phyloP scores from a whole-genome alignment of 2,888 invertebrate species.

The Hydroisotoma schaefferi region DNA sequence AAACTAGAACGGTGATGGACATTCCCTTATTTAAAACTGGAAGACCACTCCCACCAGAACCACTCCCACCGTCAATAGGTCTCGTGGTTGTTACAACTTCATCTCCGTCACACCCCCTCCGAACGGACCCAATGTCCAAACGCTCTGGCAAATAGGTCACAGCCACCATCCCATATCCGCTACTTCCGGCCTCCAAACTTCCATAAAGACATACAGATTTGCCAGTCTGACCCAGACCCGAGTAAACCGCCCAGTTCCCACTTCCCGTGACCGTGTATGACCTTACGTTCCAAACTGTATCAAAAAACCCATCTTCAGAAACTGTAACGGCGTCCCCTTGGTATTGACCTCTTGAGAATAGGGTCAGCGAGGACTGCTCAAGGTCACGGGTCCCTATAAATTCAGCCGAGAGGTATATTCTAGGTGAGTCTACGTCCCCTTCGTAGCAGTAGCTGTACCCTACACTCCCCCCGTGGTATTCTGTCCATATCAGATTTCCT shows the following conservation, averaged over 20 bases:
- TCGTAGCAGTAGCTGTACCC: no score
- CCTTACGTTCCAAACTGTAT: not conserved
- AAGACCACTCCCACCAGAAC: not conserved
- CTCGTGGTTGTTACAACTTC: not conserved
- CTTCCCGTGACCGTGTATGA: slow-evolving; percentile 2
- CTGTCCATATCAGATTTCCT: no score
- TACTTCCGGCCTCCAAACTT: not conserved
- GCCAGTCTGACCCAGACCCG: not conserved
- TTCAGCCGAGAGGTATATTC: no score
- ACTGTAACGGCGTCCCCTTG: not conserved
- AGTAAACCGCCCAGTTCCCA: not conserved
- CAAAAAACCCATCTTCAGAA: not conserved
- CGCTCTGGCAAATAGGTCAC: not conserved
- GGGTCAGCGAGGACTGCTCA: not conserved
- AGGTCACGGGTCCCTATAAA: not conserved
- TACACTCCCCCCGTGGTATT: no score
- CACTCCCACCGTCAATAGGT: not conserved
- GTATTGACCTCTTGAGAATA: not conserved
- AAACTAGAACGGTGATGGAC: no score
- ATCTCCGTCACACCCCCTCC: not conserved
- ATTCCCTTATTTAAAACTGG: no score
- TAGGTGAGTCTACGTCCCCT: no score
- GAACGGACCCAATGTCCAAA: not conserved
- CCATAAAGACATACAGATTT: not conserved
- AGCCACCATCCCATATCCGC: not conserved